Evolutionary conservation across 2,797 vertebrate species (phyloP), one percentile per base, ranked within the genome.

Genomic region (Loris lydekkerianus): DNA sequence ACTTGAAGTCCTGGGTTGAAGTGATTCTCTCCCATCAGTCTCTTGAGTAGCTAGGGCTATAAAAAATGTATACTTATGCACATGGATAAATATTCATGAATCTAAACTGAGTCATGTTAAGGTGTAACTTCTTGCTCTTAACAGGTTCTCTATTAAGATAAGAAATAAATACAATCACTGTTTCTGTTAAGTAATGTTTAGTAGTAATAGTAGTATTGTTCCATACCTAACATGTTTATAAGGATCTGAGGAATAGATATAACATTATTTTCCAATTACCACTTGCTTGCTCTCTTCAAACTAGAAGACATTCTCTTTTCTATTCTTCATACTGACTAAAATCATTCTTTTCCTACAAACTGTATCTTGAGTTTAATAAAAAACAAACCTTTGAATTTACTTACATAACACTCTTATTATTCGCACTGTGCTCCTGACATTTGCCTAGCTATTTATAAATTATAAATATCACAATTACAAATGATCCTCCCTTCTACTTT

Each of bases 251-350:
- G 40, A 40, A 25, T 56, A 84, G 72, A 25, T 17, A 89, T 21
- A 78, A 89, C 83, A 84, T 84, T 86, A 58, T 82, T 84, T 75
- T 70, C n/a, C 6, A 78, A 65, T 58, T 49, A 83, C 9, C 46
- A 86, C 14, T 43, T 10, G 92, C 1, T 86, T 40, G 34, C 25
- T 65, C 21, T 56, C 37, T 75, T 75, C 17, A 75, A 72, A 95
- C 40, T 46, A 87, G 58, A 84, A 65, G 5, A 5, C 15, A 43
- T 76, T 91, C 31, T 90, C 43, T 73, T 87, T 83, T 92, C 49
- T 27, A 75, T 37, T 76, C 23, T 83, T 43, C 61, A 92, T 15
- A 61, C 1, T 88, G 23, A 88, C 4, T 76, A 21, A 84, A 80
- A 63, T 56, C 43, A 73, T 34, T 89, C 18, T 76, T 80, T 69